A percentile compares a stretch with the other conserved stretches of the same genome.
phyloP scores from a whole-genome alignment of 2,888 invertebrate species.

The Drepanosiphum platanoidis region DNA sequence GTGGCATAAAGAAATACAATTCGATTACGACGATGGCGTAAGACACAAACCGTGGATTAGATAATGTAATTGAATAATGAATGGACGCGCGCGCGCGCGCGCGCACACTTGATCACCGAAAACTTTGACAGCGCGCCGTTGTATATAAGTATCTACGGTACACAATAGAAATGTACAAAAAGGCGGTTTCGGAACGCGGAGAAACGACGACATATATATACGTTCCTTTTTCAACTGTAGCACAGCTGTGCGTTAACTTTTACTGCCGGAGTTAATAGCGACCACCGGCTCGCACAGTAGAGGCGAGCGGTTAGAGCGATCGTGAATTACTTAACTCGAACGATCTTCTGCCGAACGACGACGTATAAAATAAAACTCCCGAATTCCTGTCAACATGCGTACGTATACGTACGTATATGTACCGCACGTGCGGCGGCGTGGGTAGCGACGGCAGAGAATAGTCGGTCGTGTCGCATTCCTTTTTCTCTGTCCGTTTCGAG shows the following conservation, averaged over 20 bases:
- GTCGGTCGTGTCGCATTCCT: background rate
- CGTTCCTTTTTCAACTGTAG: background rate
- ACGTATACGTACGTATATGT: no score
- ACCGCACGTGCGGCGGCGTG: no score
- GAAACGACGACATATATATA: background rate
- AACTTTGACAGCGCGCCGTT: no score
- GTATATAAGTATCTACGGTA: no score
- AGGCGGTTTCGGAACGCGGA: background rate
- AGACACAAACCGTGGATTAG: background rate
- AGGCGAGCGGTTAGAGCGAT: background rate
- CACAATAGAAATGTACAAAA: background rate
- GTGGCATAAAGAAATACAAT: background rate
- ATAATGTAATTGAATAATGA: background rate
- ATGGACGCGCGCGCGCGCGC: background rate
- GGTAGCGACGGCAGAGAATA: no score
- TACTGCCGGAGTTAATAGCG: background rate
- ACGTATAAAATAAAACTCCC: background rate
- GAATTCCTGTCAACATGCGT: no score
- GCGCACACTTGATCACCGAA: background rate
- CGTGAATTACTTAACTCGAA: constrained; percentile 6
- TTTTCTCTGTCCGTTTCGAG: background rate
- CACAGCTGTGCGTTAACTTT: constrained; percentile 1
- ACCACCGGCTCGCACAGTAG: background rate
- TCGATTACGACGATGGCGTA: background rate
- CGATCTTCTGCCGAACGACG: background rate